These are phyloP conservation scores for Thermophis baileyi DNA, from an alignment of 2,113 vertebrate genomes.

Conservation along the genomic window DNA sequence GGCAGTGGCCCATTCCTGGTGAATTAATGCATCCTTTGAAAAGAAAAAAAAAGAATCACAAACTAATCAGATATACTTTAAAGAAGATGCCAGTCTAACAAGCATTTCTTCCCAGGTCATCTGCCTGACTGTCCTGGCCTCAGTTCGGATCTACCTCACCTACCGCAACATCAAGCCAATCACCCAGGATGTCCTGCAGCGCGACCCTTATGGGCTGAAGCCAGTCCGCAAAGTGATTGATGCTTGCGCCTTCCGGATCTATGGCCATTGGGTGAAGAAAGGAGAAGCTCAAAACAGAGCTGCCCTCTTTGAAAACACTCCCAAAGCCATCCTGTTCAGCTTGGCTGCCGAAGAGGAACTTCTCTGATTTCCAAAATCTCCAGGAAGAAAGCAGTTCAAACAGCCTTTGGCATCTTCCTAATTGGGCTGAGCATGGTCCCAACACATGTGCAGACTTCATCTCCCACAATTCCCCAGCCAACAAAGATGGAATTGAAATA, in stretches of 20 bases:
- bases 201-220: slow-evolving; percentile 88
- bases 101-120: slow-evolving; percentile 76
- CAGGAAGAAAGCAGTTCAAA: neutral
- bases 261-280: slow-evolving; percentile 99
- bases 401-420: neutral
- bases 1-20: neutral
- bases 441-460: neutral
- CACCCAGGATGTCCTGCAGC: slow-evolving; percentile 85
- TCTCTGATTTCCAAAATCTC: slow-evolving; percentile 29
- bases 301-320: slow-evolving; percentile 94
- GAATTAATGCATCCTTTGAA: neutral
- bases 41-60: neutral
- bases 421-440: neutral
- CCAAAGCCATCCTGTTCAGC: slow-evolving; percentile 87
- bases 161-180: slow-evolving; percentile 87
- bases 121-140: slow-evolving; percentile 87
- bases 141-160: slow-evolving; percentile 90
- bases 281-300: slow-evolving; percentile 96
- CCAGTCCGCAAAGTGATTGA: slow-evolving; percentile 92
- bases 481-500: neutral
- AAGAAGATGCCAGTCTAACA: neutral
- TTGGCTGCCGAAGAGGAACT: slow-evolving; percentile 70
- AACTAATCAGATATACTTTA: neutral
- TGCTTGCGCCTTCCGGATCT: slow-evolving; percentile 92
- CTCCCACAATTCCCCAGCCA: neutral